Percentiles rank a stretch among this genome's conserved stretches.
Conservation (phyloP, 2,113 vertebrate species). For the Microcebus tavaratra region DNA sequence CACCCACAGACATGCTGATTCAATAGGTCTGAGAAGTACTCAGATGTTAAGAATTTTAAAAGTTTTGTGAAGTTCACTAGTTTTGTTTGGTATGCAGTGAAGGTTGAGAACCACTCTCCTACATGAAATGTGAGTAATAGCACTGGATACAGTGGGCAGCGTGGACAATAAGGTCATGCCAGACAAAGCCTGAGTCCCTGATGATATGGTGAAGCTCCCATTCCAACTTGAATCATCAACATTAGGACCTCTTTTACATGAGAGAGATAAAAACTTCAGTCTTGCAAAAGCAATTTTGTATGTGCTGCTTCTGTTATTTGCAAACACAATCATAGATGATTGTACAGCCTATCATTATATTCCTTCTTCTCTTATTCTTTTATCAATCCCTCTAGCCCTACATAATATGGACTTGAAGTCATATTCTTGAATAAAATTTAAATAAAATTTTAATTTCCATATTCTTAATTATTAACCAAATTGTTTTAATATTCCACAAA, state of each 20-base stretch:
- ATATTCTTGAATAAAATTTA: not conserved
- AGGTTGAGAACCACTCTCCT: not conserved
- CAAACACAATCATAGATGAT: not conserved
- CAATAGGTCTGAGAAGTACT: too few species aligned
- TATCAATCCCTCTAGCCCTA: not conserved
- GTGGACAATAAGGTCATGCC: not conserved
- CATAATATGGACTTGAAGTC: not conserved
- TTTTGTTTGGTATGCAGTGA: not conserved
- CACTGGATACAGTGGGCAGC: not conserved
- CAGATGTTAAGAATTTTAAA: not conserved
- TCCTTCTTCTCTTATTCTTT: not conserved
- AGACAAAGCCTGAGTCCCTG: not conserved
- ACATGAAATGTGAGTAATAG: not conserved
- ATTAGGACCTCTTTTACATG: not conserved
- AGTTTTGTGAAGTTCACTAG: not conserved
- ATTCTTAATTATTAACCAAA: not conserved
- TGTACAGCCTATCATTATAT: not conserved
- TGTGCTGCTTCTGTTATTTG: not conserved
- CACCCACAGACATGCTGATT: not conserved
- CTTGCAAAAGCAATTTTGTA: not conserved
- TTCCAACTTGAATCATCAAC: not conserved
- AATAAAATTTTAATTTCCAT: not conserved
- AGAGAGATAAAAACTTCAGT: not conserved
- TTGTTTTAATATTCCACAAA: not conserved
- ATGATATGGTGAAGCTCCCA: rapidly evolving